These are phyloP conservation scores for Nautilus pompilius DNA, from an alignment of 1,140 invertebrate species.

Conservation along the genomic window DNA sequence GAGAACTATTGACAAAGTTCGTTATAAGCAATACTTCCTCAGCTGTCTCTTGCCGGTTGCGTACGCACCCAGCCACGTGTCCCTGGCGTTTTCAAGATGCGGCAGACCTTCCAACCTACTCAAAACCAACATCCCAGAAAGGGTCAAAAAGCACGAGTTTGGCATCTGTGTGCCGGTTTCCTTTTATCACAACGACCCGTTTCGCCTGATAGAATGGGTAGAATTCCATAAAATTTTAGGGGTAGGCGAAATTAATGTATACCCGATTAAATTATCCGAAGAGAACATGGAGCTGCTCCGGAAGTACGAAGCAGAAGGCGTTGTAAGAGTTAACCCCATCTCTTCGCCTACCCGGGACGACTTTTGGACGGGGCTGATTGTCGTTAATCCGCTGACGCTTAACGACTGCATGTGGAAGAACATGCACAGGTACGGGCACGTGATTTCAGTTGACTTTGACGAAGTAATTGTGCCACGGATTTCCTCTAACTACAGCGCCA, in stretches of 20 bases:
- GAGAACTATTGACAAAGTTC: too few species aligned
- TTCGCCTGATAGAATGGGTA: background rate
- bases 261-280: background rate
- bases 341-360: background rate
- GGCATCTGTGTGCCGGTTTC: background rate
- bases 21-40: background rate
- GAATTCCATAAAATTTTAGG: background rate
- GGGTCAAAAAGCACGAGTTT: background rate
- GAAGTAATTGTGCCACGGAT: background rate
- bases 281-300: background rate
- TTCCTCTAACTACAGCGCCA: background rate
- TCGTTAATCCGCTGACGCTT: background rate
- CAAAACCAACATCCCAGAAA: background rate
- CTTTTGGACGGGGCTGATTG: background rate
- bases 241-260: background rate
- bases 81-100: background rate
- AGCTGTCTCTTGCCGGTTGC: background rate
- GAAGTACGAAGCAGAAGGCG: background rate
- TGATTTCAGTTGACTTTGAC: background rate
- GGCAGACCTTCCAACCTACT: background rate
- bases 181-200: background rate
- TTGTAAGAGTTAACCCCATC: background rate
- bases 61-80: background rate
- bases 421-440: background rate
- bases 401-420: background rate